Base-by-base conservation (phyloP, 1,140 invertebrate species). In the Anastrepha obliqua region DNA sequence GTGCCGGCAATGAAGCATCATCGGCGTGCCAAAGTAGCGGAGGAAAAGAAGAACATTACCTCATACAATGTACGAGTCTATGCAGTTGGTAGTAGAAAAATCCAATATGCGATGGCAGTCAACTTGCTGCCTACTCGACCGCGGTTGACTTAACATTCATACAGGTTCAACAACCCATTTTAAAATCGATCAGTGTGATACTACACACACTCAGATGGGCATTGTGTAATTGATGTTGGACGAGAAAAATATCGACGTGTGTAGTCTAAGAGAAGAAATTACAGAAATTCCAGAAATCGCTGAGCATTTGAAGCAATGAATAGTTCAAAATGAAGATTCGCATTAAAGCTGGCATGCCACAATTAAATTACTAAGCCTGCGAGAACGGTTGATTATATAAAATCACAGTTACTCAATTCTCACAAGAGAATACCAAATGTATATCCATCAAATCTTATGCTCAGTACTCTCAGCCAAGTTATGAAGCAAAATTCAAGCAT, bases 91-190 rank as follows among this genome's bases (percentile, higher is more conserved):
- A 7, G 42, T 17, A 74, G 67, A 74, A 74, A 74, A 74, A 44
- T 74, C 67, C 67, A 44, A 74, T 74, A 74, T 47, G 39, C 44
- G 15, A 39, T 44, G 67, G 67, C 67, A 74, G 8, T 5, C 42
- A 42, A 74, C 42, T 15, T 29, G 15, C 67, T 47, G 3, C 67
- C 42, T 39, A 3, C 67, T 6, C 39, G 2, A 74, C 9, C 17
- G 17, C 67, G 44, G 42, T 17, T 74, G 67, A 44, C 39, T 74
- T 74, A 74, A 47, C 67, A 47, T 47, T 74, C 67, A 74, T 17
- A 74, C 42, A 74, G 44, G 67, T 74, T 74, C 42, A 74, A 47
- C 67, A 47, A 74, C 39, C 39, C 67, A 74, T 74, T 74, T 74
- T 74, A 74, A 74, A 74, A 74, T 74, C 67, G 44, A 74, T 74